Percentiles rank a stretch among this genome's conserved stretches.
phyloP scores from a whole-genome alignment of 2,888 invertebrate species.

The Rotaria socialis region DNA sequence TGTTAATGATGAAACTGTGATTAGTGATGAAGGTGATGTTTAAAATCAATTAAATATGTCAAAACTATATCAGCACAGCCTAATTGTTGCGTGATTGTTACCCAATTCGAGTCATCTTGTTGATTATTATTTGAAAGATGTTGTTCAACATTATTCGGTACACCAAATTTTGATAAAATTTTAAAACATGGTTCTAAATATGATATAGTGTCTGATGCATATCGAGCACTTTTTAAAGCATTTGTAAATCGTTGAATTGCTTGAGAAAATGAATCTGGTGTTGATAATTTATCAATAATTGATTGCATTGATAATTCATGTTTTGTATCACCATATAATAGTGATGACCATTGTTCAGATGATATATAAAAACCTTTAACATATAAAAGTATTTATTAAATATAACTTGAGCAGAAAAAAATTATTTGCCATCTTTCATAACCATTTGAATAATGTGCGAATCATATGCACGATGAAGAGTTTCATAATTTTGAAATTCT shows the following conservation, averaged over 20 bases:
- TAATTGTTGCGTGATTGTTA: background rate
- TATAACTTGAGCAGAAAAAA: no score
- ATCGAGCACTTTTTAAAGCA: background rate
- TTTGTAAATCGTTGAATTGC: background rate
- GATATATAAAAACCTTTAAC: slow-evolving; percentile 72
- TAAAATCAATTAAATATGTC: background rate
- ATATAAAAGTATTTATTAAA: no score
- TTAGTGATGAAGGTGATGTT: background rate
- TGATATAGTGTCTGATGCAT: background rate
- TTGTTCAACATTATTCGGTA: background rate
- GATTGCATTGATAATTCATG: slow-evolving; percentile 96
- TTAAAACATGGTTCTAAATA: background rate
- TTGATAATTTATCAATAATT: slow-evolving; percentile 61
- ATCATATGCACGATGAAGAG: slow-evolving; percentile 87
- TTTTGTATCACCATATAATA: slow-evolving; percentile 86
- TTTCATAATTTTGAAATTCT: slow-evolving; percentile 89
- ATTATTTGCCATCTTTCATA: slow-evolving; percentile 78
- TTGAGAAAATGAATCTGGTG: background rate
- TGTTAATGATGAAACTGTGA: background rate
- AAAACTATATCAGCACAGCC: background rate
- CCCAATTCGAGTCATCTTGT: background rate
- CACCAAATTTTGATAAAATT: background rate
- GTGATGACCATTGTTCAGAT: slow-evolving; percentile 94
- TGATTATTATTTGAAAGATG: background rate
- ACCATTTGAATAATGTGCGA: slow-evolving; percentile 97